Conservation (phyloP, 2,888 invertebrate genomes). For the Tenthredo mesomela region DNA sequence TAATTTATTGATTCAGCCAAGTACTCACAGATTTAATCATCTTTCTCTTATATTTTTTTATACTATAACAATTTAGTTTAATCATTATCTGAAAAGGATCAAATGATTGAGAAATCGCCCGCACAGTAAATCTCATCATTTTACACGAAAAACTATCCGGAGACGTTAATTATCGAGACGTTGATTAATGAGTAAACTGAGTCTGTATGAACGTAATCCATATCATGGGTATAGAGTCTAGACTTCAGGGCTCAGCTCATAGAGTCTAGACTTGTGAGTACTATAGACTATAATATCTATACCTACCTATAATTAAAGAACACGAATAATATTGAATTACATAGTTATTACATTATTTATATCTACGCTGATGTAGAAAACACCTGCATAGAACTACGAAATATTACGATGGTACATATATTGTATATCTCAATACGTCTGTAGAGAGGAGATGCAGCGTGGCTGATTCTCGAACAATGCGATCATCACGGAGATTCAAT, state of each 20-base stretch:
- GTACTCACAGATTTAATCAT: neutral
- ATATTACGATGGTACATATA: neutral
- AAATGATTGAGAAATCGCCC: neutral
- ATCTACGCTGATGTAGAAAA: neutral
- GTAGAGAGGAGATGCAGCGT: neutral
- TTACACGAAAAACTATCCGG: neutral
- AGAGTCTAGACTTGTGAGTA: neutral
- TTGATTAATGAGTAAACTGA: neutral
- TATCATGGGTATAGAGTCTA: neutral
- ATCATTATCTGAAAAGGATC: neutral
- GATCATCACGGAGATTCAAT: slow-evolving; percentile 1
- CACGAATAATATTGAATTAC: slow-evolving; percentile 5
- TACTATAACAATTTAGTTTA: neutral
- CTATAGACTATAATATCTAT: slow-evolving; percentile 1
- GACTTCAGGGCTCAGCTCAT: neutral
- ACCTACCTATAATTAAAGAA: neutral
- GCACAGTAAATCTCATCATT: neutral
- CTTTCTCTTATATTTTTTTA: neutral
- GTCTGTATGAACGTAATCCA: neutral
- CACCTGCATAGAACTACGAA: neutral
- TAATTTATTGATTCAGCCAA: neutral
- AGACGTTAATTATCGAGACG: neutral
- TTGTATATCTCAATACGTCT: neutral
- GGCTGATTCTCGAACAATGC: neutral
- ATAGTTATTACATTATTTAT: neutral